phyloP scores from a whole-genome alignment of 30 jellyfish, hydroid and myxozoan genomes.

The Kudoa iwatai region DNA sequence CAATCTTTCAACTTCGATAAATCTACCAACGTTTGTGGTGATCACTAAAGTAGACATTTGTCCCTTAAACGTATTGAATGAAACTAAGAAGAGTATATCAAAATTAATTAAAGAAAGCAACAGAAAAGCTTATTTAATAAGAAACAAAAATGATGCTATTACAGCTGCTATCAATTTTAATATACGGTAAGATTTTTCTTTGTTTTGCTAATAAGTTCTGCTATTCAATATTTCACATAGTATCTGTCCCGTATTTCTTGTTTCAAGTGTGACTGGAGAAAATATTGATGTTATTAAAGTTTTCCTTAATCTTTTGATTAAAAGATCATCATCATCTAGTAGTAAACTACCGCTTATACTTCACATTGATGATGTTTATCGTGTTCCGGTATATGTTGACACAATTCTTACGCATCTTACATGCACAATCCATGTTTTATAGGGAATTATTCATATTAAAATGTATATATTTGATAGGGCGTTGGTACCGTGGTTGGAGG shows the following conservation, averaged over 20 bases:
- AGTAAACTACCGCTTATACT: slow-evolving; percentile 30
- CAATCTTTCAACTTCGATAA: slow-evolving; percentile 52
- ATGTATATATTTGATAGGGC: too few relatives aligned
- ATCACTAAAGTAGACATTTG: slow-evolving; percentile 88
- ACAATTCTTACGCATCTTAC: neutral
- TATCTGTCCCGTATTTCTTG: slow-evolving; percentile 65
- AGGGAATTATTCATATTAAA: neutral
- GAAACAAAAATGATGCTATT: slow-evolving; percentile 29
- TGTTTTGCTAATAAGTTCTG: neutral
- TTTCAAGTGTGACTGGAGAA: slow-evolving; percentile 56
- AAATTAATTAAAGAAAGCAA: too few relatives aligned
- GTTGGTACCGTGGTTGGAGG: slow-evolving; percentile 88
- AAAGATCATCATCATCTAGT: slow-evolving; percentile 7
- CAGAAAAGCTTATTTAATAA: too few relatives aligned
- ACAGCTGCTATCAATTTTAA: slow-evolving; percentile 44
- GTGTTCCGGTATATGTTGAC: slow-evolving; percentile 37
- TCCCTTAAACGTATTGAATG: slow-evolving; percentile 55
- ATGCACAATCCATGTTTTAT: neutral
- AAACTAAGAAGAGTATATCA: slow-evolving; percentile 70
- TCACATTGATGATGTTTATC: slow-evolving; percentile 55
- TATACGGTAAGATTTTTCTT: neutral
- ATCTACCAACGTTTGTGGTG: slow-evolving; percentile 55
- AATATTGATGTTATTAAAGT: slow-evolving; percentile 18
- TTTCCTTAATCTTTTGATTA: slow-evolving; percentile 26
- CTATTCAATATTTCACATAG: slow-evolving; percentile 2